Evolutionary conservation across 64 coral and sea anemone species (phyloP), one percentile per base, ranked within the genome.

Genomic region (Cladopsammia gracilis): DNA sequence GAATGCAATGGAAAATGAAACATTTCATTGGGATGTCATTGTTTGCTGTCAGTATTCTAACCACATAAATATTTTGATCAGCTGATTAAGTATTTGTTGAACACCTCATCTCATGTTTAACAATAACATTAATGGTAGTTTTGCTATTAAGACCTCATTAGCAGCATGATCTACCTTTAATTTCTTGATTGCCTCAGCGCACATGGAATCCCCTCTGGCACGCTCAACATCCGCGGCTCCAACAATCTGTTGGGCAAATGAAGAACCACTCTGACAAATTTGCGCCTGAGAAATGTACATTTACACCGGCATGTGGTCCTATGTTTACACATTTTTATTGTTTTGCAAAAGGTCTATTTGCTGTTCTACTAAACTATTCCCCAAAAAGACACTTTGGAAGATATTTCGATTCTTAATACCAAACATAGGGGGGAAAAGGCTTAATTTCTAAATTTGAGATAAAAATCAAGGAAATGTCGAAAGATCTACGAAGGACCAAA

Each of bases 131-230:
- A 24, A 20, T 24, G 16, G 22, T 20, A 20, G 6, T n/a, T 67
- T 61, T 10, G 10, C 10, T 24, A 67, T 67, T 67, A 20, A 67
- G 6, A 22, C 1, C 8, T 11, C 6, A 71, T 71, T 25, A 4
- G 0, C 68, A 12, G 18, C 0, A 18, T 15, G 59, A 53, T 22
- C 7, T 58, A 99, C 98, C 89, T 99, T 99, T 46, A 99, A 64
- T 23, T 94, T 96, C 45, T 94, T 93, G 7, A 99, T 99, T 59
- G 94, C 98, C 49, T 94, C 88, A 7, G 96, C 50, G 46, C 94
- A 99, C 77, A 96, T 91, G 15, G 90, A 73, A 68, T 99, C 98
- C 44, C 98, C 98, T 66, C 94, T 94, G 1, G 98, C 88, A 14
- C 89, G 85, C 47, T n/a, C 83, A 4, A 99, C 98, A 89, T 99